Evolutionary conservation across 2,888 invertebrate genomes (phyloP), one percentile per base, ranked within the genome.

Genomic region (Chydorus sphaericus): DNA sequence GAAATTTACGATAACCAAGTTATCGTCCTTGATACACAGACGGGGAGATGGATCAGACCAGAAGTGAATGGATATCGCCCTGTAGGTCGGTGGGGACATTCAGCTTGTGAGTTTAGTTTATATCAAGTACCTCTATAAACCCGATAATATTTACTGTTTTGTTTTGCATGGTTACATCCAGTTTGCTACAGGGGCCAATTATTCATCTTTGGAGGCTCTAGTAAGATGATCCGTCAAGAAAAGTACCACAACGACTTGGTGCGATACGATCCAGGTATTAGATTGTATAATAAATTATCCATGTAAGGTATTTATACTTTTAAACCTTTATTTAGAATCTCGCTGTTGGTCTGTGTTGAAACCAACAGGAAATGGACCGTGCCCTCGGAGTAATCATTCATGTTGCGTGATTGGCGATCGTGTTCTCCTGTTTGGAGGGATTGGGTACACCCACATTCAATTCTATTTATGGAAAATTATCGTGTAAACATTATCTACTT

Each of bases 191-290:
- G 82, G 61, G 79, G 77, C 26, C 75, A 78, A 63, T 79, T 93
- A 73, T 91, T 85, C 67, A 80, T 92, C 59, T 92, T 93, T 72
- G 93, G 92, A 53, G 93, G 93, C 29, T 92, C 82, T 67, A 88
- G 91, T 70, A 85, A 87, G 10, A 72, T 81, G 29, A n/a, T n/a
- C n/a, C n/a, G n/a, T n/a, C 68, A 75, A 55, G 80, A 83, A 62
- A 72, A 76, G 55, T 92, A 93, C 71, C 91, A 81, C 66, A 85
- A 87, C 70, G 90, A 92, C 71, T 71, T 92, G 60, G 81, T 81
- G 68, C 79, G 80, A 65, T 91, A 82, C 70, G 70, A 75, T 62
- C 72, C 75, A 58, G 68, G 66, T 66, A 62, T 56, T 14, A 36
- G 14, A 14, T 14, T n/a, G 23, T 26, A 33, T 39, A 18, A 20